These are phyloP conservation scores for Crematogaster levior DNA, from an alignment of 2,888 invertebrate species.

Conservation along the genomic window DNA sequence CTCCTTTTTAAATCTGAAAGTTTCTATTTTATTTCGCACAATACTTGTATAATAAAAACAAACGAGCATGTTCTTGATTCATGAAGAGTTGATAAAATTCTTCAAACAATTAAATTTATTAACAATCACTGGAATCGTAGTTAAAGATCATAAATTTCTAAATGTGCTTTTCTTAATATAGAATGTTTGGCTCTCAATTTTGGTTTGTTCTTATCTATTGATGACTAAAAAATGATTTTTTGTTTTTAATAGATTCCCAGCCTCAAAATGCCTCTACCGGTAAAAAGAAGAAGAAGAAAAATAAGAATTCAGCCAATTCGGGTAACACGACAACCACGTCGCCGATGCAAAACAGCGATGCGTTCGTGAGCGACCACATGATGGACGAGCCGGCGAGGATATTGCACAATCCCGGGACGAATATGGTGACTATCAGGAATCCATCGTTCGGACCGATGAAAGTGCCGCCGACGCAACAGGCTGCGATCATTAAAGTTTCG, in stretches of 20 bases:
- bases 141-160: slow-evolving; percentile 3
- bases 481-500: slow-evolving; percentile 89
- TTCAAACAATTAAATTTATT: background rate
- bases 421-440: slow-evolving; percentile 92
- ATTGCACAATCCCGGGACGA: slow-evolving; percentile 86
- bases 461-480: slow-evolving; percentile 87
- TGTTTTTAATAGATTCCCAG: slow-evolving; percentile 68
- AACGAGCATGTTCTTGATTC: background rate
- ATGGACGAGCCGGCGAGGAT: slow-evolving; percentile 84
- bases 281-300: slow-evolving; percentile 86
- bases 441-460: slow-evolving; percentile 91
- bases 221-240: background rate
- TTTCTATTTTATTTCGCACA: background rate
- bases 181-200: background rate
- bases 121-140: background rate
- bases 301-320: slow-evolving; percentile 74
- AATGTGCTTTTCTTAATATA: background rate
- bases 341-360: slow-evolving; percentile 62
- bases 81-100: background rate
- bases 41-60: background rate
- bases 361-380: slow-evolving; percentile 67
- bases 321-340: slow-evolving; percentile 59
- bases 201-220: background rate
- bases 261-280: slow-evolving; percentile 81
- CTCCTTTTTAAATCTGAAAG: too few relatives aligned